Conservation (phyloP, 2,888 invertebrate species). For the Oxyteleia sp. region DNA sequence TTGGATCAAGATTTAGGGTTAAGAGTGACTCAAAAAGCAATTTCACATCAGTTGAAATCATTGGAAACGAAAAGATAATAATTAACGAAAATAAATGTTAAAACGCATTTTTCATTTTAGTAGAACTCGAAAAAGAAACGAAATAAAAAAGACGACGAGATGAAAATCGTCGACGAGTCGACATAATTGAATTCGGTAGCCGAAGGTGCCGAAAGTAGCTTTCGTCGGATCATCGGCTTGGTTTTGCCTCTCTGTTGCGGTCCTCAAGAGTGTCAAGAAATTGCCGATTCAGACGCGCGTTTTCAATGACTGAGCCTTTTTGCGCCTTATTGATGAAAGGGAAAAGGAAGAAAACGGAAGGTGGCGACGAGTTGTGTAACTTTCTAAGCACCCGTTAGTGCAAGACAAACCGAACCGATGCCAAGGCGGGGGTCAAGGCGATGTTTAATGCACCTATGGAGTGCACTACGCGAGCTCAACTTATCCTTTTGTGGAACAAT, state of each 20-base stretch:
- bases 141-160: too few relatives aligned
- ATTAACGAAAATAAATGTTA: too few relatives aligned
- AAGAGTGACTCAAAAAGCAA: too few relatives aligned
- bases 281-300: constrained; percentile 29
- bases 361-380: constrained; percentile 47
- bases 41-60: too few relatives aligned
- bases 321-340: constrained; percentile 41
- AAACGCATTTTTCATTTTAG: too few relatives aligned
- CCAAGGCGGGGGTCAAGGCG: constrained; percentile 57
- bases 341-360: constrained; percentile 47
- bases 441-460: constrained; percentile 52
- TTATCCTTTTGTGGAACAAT: constrained; percentile 44
- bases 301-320: constrained; percentile 51
- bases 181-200: constrained; percentile 1
- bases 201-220: not conserved
- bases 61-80: too few relatives aligned
- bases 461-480: constrained; percentile 26
- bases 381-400: constrained; percentile 40
- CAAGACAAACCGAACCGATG: constrained; percentile 33
- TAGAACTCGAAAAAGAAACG: too few relatives aligned
- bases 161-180: too few relatives aligned
- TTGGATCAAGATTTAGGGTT: too few relatives aligned
- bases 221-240: not conserved
- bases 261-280: constrained; percentile 17
- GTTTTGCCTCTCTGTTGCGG: not conserved